phyloP scores from a whole-genome alignment of 1,140 invertebrate genomes.

The Microplitis mediator region DNA sequence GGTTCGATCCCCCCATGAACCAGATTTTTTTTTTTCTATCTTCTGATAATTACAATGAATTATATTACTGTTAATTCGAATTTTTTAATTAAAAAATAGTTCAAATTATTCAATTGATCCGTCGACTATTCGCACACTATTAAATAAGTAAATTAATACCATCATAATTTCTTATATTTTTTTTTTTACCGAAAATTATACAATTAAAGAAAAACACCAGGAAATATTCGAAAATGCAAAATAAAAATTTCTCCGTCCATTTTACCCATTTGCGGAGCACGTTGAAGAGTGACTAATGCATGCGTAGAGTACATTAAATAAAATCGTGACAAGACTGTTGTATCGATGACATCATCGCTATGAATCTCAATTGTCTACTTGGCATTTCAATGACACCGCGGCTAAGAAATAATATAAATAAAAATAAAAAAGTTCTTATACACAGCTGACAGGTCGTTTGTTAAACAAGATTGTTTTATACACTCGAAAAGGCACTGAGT shows the following conservation, averaged over 20 bases:
- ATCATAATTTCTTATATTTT: too few species aligned
- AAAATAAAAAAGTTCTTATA: background rate
- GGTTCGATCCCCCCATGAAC: constrained; percentile 16
- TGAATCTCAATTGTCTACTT: constrained; percentile 36
- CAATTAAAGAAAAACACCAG: too few species aligned
- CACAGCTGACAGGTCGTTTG: constrained; percentile 19
- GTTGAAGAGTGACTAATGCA: background rate
- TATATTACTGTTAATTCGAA: too few species aligned
- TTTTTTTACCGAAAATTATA: too few species aligned
- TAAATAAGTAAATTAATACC: too few species aligned
- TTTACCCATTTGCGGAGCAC: background rate
- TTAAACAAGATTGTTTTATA: constrained; percentile 27
- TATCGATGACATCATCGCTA: constrained; percentile 33
- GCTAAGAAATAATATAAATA: background rate
- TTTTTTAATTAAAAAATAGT: too few species aligned
- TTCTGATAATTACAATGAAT: too few species aligned
- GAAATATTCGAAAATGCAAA: too few species aligned
- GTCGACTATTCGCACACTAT: too few species aligned
- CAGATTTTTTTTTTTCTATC: too few species aligned
- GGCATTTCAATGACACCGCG: constrained; percentile 28
- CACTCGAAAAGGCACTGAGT: too few species aligned
- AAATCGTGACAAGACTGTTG: constrained; percentile 8
- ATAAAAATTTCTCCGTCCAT: background rate
- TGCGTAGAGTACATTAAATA: constrained; percentile 22
- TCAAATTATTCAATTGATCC: too few species aligned